Base-by-base conservation (phyloP, 64 coral and sea anemone genomes). In the Acropora tenuis region DNA sequence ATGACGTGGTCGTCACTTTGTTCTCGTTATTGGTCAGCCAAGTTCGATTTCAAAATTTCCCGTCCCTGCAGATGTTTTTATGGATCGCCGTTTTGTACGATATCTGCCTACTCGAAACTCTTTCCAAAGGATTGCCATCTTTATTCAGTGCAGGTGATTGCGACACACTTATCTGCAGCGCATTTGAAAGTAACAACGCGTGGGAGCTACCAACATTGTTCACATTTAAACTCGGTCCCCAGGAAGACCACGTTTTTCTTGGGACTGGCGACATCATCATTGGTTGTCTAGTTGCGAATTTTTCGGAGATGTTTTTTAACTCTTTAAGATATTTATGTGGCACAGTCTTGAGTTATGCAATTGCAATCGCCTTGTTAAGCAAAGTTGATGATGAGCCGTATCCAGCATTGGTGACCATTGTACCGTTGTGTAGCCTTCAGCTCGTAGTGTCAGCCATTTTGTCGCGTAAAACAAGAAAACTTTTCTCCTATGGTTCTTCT, bases 221-320 rank as follows among this genome's bases (percentile, higher is more conserved):
- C 50, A 83, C 89, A 47, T 75, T 91, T 41, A 83, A 91, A 10
- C 43, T 91, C 6, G 89, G 89, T 12, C 71, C 69, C 1, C 42
- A 13, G 47, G 71, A 91, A 15, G 57, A 43, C 41, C 73, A 83
- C 43, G 89, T 83, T 13, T 91, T 50, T 83, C 89, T 91, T 55
- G 89, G 79, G 41, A 74, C 89, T 48, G 89, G 89, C 44, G 89
- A 91, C 13, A 91, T 91, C 15, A 44, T 91, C 48, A 82, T 91
- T 47, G 89, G 89, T 6, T 91, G 80, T 16, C 40, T 91, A 2
- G 89, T 91, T 3, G 69, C 89, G 42, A 91, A 91, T 40, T 91
- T 91, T 83, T 74, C 89, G 60, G 78, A 91, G 69, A 82, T 75
- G 81, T 91, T 91, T 76, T 83, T 91, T 30, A 75, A 57, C 30